Conservation (phyloP, 2,888 invertebrate species). For the Dilophus febrilis region DNA sequence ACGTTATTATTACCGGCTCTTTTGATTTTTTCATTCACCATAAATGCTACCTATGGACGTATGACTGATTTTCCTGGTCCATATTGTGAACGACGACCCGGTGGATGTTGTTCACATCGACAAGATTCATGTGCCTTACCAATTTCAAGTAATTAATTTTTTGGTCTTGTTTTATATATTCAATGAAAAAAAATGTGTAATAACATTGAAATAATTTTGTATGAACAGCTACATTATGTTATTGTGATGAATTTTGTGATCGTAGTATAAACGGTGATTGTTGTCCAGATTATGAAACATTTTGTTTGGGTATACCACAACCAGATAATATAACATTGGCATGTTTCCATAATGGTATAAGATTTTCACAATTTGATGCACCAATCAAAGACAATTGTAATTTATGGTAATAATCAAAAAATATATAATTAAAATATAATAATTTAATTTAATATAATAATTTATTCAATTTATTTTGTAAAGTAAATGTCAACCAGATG, state of each 20-base stretch:
- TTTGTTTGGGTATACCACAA: slow-evolving; percentile 40
- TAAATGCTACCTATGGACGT: neutral
- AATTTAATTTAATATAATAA: slow-evolving; percentile 1
- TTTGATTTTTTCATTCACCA: too few species aligned
- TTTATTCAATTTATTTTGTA: slow-evolving; percentile 8
- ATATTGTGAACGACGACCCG: slow-evolving; percentile 22
- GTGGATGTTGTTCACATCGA: slow-evolving; percentile 54
- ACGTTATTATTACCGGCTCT: too few species aligned
- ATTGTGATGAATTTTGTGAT: slow-evolving; percentile 89
- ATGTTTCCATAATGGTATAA: slow-evolving; percentile 35
- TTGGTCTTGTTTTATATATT: neutral
- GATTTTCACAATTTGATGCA: slow-evolving; percentile 34
- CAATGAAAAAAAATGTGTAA: neutral
- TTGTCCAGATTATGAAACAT: slow-evolving; percentile 75
- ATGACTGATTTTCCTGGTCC: slow-evolving; percentile 24
- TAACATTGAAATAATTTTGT: neutral
- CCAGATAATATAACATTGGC: slow-evolving; percentile 11
- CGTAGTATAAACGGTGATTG: slow-evolving; percentile 60
- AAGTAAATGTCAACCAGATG: slow-evolving; percentile 37
- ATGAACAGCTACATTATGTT: slow-evolving; percentile 61
- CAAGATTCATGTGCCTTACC: slow-evolving; percentile 66
- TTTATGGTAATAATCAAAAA: slow-evolving; percentile 40
- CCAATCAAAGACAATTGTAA: slow-evolving; percentile 50
- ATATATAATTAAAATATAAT: neutral
- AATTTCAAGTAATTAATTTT: slow-evolving; percentile 41